Evolutionary conservation across 2,888 invertebrate species (phyloP), one percentile per base, ranked within the genome.

Genomic region (Drosophila meridionalis): DNA sequence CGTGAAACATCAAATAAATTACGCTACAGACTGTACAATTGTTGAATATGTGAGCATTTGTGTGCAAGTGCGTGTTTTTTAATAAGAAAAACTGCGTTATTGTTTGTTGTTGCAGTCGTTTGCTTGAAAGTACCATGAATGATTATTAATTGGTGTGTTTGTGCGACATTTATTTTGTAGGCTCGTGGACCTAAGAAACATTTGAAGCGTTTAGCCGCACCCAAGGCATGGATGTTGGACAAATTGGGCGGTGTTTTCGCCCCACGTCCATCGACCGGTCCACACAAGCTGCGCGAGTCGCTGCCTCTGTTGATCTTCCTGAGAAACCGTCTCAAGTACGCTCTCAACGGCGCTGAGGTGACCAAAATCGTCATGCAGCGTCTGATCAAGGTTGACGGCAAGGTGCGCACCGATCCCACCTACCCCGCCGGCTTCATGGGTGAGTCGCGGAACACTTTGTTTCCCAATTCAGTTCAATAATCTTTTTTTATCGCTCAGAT

Each of bases 141-240:
- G 30, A 71, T 62, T 43, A 43, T 3, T 42, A 57, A 58, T 36
- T 66, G 42, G 14, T 59, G 14, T 59, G 53, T 62, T 53, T 42
- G 47, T 80, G 5, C 26, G 8, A 34, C 45, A 14, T 47, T 14
- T 30, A n/a, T 79, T 80, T 93, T 94, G 26, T 93, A 98, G 99
- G 98, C 98, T 94, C 97, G 99, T 94, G 99, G 99, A 94, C 99
- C 99, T 55, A 99, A 99, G 94, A 99, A 99, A 95, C 99, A 99
- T 95, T 95, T 99, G 95, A 99, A 99, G 96, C 98, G 99, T 94
- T 95, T 99, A 92, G 97, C 97, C 93, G 99, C 99, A 72, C 99
- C 99, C 12, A 99, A 99, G 94, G 98, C 99, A 97, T 99, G 99
- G 99, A 99, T 99, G 99, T 96, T 99, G 95, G 99, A 99, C 95